These are phyloP conservation scores for Tetragonula clypearis DNA, from an alignment of 1,140 invertebrate genomes.

Conservation along the genomic window DNA sequence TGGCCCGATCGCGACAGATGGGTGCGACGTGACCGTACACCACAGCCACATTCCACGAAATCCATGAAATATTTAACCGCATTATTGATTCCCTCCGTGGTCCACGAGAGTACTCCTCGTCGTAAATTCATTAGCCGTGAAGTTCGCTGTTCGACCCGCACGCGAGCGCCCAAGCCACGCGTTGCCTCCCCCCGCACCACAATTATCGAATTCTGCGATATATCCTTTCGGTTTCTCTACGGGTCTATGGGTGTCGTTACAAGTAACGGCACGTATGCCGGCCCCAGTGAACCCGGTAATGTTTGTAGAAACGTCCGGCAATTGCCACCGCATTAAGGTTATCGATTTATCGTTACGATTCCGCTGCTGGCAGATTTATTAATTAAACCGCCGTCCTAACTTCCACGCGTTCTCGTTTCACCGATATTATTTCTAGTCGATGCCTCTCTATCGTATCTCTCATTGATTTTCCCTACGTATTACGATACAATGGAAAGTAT, in stretches of 20 bases:
- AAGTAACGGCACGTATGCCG: constrained; percentile 48
- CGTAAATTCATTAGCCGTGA: constrained; percentile 73
- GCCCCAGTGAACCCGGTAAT: constrained; percentile 11
- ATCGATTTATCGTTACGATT: constrained; percentile 47
- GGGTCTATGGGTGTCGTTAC: constrained; percentile 45
- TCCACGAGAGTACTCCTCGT: constrained; percentile 72
- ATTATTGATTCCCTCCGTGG: constrained; percentile 76
- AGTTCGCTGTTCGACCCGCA: constrained; percentile 58
- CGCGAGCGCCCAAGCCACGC: constrained; percentile 54
- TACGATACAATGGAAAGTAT: background rate
- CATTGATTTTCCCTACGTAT: background rate
- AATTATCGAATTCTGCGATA: constrained; percentile 66
- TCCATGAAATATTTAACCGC: constrained; percentile 79
- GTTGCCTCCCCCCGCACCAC: constrained; percentile 43
- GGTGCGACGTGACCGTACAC: constrained; percentile 75
- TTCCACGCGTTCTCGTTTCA: background rate
- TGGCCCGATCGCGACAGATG: constrained; percentile 77
- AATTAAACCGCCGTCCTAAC: constrained; percentile 1
- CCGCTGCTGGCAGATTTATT: constrained; percentile 34
- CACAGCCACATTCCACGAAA: constrained; percentile 76
- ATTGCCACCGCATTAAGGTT: constrained; percentile 20
- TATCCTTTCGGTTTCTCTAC: constrained; percentile 51
- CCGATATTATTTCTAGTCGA: background rate
- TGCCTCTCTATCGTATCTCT: too few relatives aligned
- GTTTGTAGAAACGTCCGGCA: constrained; percentile 42